These are phyloP conservation scores for Acomys russatus DNA, from an alignment of 2,797 vertebrate genomes.

Conservation along the genomic window DNA sequence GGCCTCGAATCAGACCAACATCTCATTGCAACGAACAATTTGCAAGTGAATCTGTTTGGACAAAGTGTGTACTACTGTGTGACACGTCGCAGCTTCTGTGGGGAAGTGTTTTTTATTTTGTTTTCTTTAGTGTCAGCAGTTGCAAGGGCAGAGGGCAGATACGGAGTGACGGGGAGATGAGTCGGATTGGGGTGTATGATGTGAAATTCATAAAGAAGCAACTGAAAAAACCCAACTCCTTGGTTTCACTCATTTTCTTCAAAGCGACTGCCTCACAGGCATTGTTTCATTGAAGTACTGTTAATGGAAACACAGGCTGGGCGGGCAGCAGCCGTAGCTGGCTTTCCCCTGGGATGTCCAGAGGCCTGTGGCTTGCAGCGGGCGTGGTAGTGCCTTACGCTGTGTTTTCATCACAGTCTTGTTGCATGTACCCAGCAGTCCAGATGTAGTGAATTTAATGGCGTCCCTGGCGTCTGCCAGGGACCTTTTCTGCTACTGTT, in stretches of 20 bases:
- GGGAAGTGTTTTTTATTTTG: neutral
- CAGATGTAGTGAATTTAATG: neutral
- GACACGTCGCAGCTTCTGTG: neutral
- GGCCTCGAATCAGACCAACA: neutral
- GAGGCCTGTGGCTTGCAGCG: no score
- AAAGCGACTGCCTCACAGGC: neutral
- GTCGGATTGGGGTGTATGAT: neutral
- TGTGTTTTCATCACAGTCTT: neutral
- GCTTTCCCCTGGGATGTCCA: neutral
- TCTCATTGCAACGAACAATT: neutral
- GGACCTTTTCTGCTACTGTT: neutral
- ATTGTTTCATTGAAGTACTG: neutral
- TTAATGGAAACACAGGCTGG: neutral
- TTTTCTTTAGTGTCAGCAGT: no score
- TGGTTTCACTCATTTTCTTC: neutral
- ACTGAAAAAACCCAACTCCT: neutral
- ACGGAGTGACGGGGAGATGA: neutral
- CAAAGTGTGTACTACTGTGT: neutral
- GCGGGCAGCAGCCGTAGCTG: accelerated
- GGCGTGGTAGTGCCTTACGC: no score
- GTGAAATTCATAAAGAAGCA: neutral
- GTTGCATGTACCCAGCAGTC: accelerated
- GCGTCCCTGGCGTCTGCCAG: neutral
- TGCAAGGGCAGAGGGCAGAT: neutral
- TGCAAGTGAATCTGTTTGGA: neutral